Evolutionary conservation across 2,797 vertebrate genomes (phyloP), one percentile per base, ranked within the genome.

Genomic region (Oceanodroma leucorhoa): DNA sequence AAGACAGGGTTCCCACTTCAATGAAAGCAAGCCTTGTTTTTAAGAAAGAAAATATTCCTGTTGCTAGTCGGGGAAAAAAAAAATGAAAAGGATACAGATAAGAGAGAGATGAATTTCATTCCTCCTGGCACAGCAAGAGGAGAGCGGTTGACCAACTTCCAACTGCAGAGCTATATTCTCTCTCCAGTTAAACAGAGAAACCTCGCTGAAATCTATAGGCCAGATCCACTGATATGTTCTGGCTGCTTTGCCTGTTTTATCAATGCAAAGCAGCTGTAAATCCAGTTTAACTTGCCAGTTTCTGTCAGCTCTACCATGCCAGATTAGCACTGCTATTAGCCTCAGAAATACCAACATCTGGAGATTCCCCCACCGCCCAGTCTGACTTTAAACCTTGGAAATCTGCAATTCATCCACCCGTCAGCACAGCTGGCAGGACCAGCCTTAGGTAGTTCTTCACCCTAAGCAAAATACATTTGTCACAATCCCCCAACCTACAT

Each of bases 241-340:
- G 94, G 57, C 57, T 92, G 57, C 82, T 83, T 64, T 93, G 65
- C 77, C 79, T 93, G 76, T 69, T 93, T 88, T 57, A 95, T 89
- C 84, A 95, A 81, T 72, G 75, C 72, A 94, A 90, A 96, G 94
- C 70, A 97, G 93, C 91, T 96, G 89, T 73, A 97, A 96, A 97
- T 90, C 93, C 89, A 95, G 95, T 93, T 90, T 73, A 84, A 89
- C 46, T 87, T 90, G 92, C 89, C 92, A 91, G 76, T 67, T 95
- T 94, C 93, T 94, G 86, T 92, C 91, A 90, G 69, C 53, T 94
- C 91, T 83, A 61, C 67, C 61, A 24, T 83, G 82, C 86, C 88
- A 93, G 90, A 96, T 94, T 92, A 95, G 69, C 65, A 66, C 73
- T 90, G 83, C 88, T 92, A 64, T 79, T 94, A 90, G 65, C 58